A percentile compares a stretch with the other conserved stretches of the same genome.
phyloP scores from a whole-genome alignment of 2,797 vertebrate species.

The Phylloscopus collybita region DNA sequence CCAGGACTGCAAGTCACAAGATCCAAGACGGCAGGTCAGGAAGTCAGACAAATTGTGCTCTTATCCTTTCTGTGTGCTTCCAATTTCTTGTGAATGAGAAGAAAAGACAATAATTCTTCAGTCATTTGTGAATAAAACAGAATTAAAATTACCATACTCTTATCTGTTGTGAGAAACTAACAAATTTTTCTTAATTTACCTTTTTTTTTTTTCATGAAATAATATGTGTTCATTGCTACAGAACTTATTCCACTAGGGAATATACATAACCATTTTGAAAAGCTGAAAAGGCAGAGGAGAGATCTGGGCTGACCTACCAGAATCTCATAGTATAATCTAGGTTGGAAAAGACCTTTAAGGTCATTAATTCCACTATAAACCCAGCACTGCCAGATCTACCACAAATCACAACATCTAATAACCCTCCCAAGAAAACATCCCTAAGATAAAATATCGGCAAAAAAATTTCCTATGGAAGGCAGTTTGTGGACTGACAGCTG shows the following conservation, averaged over 20 bases:
- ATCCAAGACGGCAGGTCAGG: neutral
- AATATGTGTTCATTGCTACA: neutral
- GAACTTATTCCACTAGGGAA: neutral
- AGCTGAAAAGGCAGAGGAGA: neutral
- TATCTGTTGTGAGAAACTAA: neutral
- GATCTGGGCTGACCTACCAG: neutral
- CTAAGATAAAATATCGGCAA: neutral
- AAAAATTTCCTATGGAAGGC: neutral
- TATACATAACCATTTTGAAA: neutral
- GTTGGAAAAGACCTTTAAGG: neutral
- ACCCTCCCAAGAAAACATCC: neutral
- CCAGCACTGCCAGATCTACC: neutral
- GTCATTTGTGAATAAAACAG: neutral
- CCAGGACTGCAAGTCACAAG: neutral
- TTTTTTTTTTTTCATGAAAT: neutral
- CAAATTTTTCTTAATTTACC: neutral
- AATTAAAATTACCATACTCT: neutral
- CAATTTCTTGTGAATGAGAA: neutral
- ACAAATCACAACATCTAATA: neutral
- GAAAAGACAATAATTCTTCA: neutral
- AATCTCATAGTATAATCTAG: neutral
- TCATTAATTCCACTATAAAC: neutral
- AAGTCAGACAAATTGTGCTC: neutral
- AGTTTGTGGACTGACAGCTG: neutral
- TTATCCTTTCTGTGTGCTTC: neutral